Percentiles rank a stretch among this genome's conserved stretches.
Conservation (phyloP, 2,797 vertebrate species). For the Falco rusticolus region DNA sequence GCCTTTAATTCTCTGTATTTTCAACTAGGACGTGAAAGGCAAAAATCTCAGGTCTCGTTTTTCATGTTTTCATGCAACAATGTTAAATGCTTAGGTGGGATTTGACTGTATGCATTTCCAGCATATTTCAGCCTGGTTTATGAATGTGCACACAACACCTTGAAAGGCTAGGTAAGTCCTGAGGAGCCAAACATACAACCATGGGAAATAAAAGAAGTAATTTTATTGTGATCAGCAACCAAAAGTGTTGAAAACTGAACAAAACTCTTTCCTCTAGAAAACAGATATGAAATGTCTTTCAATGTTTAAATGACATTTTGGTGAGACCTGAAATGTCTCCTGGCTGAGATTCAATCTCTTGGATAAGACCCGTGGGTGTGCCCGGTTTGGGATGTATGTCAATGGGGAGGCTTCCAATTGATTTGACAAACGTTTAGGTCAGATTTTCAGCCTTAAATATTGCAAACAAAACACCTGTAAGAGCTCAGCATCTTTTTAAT, state of each 20-base stretch:
- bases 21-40: background rate
- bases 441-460: background rate
- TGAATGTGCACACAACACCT: background rate
- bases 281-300: background rate
- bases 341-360: background rate
- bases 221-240: background rate
- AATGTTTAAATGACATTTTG: background rate
- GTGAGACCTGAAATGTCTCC: background rate
- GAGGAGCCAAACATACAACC: background rate
- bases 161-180: background rate
- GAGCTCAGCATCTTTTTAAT: background rate
- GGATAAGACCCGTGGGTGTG: background rate
- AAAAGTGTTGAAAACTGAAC: background rate
- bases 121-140: background rate
- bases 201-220: background rate
- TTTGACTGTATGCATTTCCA: constrained; percentile 31
- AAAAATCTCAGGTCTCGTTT: background rate
- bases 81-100: background rate
- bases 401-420: background rate
- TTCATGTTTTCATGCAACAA: background rate
- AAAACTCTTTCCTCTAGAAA: background rate
- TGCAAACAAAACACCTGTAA: background rate
- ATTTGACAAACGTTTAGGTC: background rate
- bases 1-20: background rate
- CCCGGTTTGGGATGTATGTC: background rate